phyloP scores from a whole-genome alignment of 2,113 vertebrate genomes.

The Boulengerochromis microlepis region DNA sequence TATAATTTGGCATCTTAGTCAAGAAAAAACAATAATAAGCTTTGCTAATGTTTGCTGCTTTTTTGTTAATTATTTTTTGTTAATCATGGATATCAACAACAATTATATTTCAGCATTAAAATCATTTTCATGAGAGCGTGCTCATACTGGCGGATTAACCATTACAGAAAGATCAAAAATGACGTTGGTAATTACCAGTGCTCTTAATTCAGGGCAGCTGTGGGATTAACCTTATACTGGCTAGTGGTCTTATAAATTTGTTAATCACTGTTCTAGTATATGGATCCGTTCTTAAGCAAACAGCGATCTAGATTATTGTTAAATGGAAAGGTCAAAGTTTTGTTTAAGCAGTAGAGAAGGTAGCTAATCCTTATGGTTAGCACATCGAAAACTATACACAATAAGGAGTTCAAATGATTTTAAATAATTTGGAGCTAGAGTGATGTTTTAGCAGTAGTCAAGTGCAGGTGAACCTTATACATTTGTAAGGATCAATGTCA shows the following conservation, averaged over 20 bases:
- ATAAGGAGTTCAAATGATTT: neutral
- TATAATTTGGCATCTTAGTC: neutral
- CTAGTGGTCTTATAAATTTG: neutral
- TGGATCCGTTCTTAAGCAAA: neutral
- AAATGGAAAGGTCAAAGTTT: neutral
- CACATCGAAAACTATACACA: rapidly evolving
- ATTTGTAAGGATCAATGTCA: neutral
- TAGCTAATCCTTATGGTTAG: neutral
- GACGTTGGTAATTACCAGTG: neutral
- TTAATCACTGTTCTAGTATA: neutral
- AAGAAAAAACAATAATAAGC: rapidly evolving
- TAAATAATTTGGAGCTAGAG: neutral
- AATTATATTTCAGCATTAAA: neutral
- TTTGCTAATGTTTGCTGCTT: neutral
- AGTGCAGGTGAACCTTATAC: neutral
- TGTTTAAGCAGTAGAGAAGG: neutral
- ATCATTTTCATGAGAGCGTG: neutral
- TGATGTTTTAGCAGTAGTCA: neutral
- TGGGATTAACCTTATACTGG: neutral
- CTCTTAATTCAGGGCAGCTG: neutral
- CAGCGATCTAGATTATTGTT: neutral
- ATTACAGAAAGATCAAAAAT: neutral
- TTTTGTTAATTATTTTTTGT: rapidly evolving
- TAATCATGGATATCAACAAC: neutral
- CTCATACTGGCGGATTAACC: neutral